Evolutionary conservation across 2,113 vertebrate species (phyloP), one percentile per base, ranked within the genome.

Genomic region (Phoxinus phoxinus): DNA sequence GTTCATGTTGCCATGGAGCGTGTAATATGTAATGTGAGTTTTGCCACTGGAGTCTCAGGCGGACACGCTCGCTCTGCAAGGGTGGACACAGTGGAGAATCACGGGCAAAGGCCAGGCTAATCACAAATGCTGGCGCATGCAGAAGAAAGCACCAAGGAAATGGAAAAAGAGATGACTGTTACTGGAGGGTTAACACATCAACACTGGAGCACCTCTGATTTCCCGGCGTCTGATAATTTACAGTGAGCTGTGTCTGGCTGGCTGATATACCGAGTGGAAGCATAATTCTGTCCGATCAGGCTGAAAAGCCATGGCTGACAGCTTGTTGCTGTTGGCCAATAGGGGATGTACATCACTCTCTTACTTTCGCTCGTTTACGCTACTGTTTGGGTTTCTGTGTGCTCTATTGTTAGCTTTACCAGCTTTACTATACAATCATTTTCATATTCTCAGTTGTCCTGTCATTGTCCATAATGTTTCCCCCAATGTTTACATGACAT

Each of bases 251-350:
- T 51, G 27, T 51, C 65, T 35, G 65, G 21, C 81, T 72, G 81
- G 48, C 48, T 72, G 46, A 83, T 83, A 56, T 83, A 83, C 21
- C 0, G 67, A 53, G 27, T 11, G 46, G 65, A 83, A 71, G 48
- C 81, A 83, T 56, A 71, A 83, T 83, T 83, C 81, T 72, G 30
- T 37, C 65, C 6, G 48, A 81, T 67, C 79, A 51, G 27, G n/a
- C 61, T 81, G 15, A 81, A 48, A 67, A 81, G 41, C 79, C 10
- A 67, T 23, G 61, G 25, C 79, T 69, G 61, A 48, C 79, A 67
- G 61, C 41, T 81, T 81, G 23, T 81, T 81, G 61, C 63, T 67
- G 44, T 46, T 81, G 61, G 61, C 7, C 79, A 69, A 81, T 69
- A 67, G n/a, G 58, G 61, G 73, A 67, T 81, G 41, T 48, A 81